These are phyloP conservation scores for Nicator chloris DNA, from an alignment of 2,113 vertebrate species.

Conservation along the genomic window DNA sequence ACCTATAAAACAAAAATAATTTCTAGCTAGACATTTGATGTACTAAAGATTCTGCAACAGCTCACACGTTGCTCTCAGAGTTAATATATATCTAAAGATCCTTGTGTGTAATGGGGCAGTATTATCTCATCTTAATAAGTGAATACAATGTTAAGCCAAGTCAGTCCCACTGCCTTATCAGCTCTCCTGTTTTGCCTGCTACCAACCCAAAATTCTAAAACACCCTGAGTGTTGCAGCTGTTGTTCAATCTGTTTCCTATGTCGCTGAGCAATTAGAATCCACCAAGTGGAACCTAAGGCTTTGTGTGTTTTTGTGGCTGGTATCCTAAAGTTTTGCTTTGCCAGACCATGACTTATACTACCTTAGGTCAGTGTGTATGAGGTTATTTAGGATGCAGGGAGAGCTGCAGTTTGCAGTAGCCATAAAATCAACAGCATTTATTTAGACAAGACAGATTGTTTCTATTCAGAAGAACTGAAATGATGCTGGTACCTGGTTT, in stretches of 20 bases:
- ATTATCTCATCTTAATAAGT: background rate
- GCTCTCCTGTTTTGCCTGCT: background rate
- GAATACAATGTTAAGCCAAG: background rate
- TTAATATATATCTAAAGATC: background rate
- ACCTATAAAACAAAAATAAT: background rate
- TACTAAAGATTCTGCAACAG: background rate
- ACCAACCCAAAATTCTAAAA: background rate
- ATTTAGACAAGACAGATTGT: background rate
- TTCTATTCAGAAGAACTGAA: background rate
- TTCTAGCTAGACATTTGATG: background rate
- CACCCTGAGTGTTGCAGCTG: background rate
- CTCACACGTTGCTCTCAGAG: background rate
- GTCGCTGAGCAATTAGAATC: background rate
- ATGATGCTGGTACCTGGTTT: fast-evolving
- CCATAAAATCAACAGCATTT: background rate
- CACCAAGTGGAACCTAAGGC: background rate
- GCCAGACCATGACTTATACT: background rate
- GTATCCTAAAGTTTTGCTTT: background rate
- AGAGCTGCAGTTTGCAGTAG: background rate
- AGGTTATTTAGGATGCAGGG: background rate
- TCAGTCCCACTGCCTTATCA: background rate
- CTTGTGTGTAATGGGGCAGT: background rate
- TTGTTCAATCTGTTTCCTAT: background rate
- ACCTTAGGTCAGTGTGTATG: background rate
- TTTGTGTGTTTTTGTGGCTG: background rate